Evolutionary conservation across 1,140 invertebrate species (phyloP), one percentile per base, ranked within the genome.

Genomic region (Drosophila punjabiensis): DNA sequence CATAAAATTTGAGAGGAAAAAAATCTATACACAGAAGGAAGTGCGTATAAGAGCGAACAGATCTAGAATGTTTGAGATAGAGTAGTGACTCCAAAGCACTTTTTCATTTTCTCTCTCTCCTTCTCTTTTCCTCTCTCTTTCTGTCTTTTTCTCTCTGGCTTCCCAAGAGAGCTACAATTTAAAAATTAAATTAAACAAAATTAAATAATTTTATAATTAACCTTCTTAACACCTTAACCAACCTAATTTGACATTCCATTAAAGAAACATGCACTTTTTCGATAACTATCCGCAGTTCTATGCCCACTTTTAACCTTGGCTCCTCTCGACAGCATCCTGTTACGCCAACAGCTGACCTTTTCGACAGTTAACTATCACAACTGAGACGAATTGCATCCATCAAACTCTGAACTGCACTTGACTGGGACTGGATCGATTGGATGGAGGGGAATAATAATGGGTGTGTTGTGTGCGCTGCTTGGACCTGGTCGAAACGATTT

Each of bases 401-500:
- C 76, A 78, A 78, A 62, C n/a, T 39, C 43, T 16, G 52, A 56
- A 56, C 55, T 55, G 53, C n/a, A 48, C 30, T 20, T 30, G 50
- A 18, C 50, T 18, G 55, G 48, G 18, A 20, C 43, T 41, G 48
- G 39, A 71, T 69, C 52, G 68, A 37, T 39, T 52, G 47, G 18
- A 16, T 52, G 28, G 28, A 6, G 37, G 43, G n/a, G 20, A 24
- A n/a, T 68, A 24, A 20, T 33, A 39, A 24, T 48, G 41, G 48
- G 30, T 52, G 53, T 45, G 28, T 35, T 30, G 48, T 58, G 52
- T 35, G 28, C 33, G 52, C 24, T 30, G 24, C 14, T 50, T 8
- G 56, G 43, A 41, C 56, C 45, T 62, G 74, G 62, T 41, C 28
- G 41, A 58, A 83, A 65, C 81, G 76, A 87, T 87, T 87, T 88